Evolutionary conservation across 2,888 invertebrate species (phyloP).

Genomic region (Drosophila greeni): DNA sequence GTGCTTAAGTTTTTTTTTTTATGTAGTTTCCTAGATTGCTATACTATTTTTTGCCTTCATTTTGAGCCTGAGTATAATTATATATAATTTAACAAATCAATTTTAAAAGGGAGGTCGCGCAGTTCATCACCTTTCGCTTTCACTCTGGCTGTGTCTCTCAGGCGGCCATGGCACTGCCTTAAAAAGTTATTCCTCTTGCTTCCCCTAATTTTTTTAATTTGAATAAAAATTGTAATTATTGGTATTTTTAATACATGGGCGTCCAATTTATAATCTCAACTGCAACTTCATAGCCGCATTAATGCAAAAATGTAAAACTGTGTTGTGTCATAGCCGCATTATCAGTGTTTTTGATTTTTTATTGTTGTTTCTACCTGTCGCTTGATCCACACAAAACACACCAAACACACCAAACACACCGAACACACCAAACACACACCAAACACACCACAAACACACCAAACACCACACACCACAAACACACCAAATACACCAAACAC

Average conservation of each 20-base stretch:
- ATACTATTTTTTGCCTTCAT: background rate
- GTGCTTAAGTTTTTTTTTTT: background rate
- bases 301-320: background rate
- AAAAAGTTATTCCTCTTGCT: no score
- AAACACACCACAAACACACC: conserved; percentile 2
- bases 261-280: no score
- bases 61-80: background rate
- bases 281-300: background rate
- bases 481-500: conserved; percentile 7
- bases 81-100: background rate
- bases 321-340: background rate
- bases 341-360: conserved; percentile 9
- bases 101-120: background rate
- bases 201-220: no score
- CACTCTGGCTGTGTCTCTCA: conserved; percentile 12
- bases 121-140: conserved; percentile 15
- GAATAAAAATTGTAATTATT: no score
- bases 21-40: no score
- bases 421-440: background rate
- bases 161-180: background rate
- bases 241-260: no score
- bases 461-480: no score
- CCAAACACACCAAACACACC: conserved; percentile 4
- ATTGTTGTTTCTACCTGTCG: conserved; percentile 13
- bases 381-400: conserved; percentile 14